phyloP scores from a whole-genome alignment of 2,113 vertebrate species.

The Gallinago media region DNA sequence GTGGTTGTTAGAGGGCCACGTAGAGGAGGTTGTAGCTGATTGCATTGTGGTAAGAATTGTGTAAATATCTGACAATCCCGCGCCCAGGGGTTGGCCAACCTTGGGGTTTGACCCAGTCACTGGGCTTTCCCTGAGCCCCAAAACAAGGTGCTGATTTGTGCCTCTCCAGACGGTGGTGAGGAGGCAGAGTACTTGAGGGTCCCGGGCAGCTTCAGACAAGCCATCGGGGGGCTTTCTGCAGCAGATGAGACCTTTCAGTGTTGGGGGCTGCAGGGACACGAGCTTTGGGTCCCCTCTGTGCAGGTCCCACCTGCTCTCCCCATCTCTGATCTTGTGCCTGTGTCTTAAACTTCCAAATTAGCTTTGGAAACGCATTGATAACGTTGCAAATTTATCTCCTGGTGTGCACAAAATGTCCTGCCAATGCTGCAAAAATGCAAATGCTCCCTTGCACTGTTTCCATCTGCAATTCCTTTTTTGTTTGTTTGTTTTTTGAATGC shows the following conservation, averaged over 20 bases:
- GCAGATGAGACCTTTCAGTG: not conserved
- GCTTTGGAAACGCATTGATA: not conserved
- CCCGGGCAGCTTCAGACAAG: not conserved
- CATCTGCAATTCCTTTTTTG: not conserved
- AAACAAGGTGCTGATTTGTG: too few relatives aligned
- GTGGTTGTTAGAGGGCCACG: not conserved
- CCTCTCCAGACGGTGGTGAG: fast-evolving
- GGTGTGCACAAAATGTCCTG: not conserved
- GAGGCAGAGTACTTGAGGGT: not conserved
- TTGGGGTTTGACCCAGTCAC: not conserved
- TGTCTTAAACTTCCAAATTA: not conserved
- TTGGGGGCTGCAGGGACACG: not conserved
- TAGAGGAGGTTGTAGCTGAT: not conserved
- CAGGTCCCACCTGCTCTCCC: not conserved
- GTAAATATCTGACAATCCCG: too few relatives aligned
- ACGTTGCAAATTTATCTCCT: not conserved
- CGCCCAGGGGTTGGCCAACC: fast-evolving
- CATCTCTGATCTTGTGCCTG: not conserved
- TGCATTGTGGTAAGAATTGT: fast-evolving
- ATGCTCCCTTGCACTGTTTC: not conserved
- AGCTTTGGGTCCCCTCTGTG: not conserved
- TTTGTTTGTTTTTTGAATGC: not conserved
- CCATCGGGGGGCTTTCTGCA: not conserved
- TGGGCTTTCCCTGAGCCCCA: not conserved
- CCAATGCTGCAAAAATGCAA: not conserved